phyloP scores from a whole-genome alignment of 2,797 vertebrate species.

The Aratinga solstitialis region DNA sequence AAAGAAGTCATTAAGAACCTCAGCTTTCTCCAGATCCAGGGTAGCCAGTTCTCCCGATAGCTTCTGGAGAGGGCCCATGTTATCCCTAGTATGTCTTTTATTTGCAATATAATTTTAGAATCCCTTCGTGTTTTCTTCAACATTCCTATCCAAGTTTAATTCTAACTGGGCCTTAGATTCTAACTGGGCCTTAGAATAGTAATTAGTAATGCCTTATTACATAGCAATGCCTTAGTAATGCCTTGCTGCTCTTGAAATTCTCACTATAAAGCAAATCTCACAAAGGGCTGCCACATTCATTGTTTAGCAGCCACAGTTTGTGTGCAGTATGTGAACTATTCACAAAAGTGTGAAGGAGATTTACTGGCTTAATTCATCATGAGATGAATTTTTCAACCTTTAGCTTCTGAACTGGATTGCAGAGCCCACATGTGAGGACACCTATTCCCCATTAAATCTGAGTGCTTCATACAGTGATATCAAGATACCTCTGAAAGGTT shows the following conservation, averaged over 20 bases:
- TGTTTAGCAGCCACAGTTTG: neutral
- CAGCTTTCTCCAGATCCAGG: too few relatives aligned
- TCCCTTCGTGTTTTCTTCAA: too few relatives aligned
- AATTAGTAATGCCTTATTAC: too few relatives aligned
- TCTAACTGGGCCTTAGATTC: too few relatives aligned
- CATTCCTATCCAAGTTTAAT: too few relatives aligned
- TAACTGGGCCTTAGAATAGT: too few relatives aligned
- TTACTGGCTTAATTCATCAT: neutral
- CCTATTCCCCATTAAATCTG: neutral
- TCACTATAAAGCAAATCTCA: neutral
- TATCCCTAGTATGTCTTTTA: too few relatives aligned
- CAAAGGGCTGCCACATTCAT: neutral
- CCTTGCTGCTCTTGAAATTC: neutral
- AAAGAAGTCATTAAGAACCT: too few relatives aligned
- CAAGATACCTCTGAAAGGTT: accelerated
- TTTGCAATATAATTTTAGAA: too few relatives aligned
- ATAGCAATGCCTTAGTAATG: neutral
- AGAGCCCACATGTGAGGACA: neutral
- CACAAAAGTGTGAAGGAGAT: neutral
- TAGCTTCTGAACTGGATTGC: neutral
- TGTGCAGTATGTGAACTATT: neutral
- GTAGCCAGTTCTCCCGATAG: too few relatives aligned
- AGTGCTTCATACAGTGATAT: neutral
- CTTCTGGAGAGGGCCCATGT: too few relatives aligned
- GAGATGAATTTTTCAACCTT: neutral